Percentiles rank a stretch among this genome's conserved stretches.
These are phyloP conservation scores for Phymanthus crucifer DNA, from an alignment of 92 coral and sea anemone genomes.

Conservation along the genomic window DNA sequence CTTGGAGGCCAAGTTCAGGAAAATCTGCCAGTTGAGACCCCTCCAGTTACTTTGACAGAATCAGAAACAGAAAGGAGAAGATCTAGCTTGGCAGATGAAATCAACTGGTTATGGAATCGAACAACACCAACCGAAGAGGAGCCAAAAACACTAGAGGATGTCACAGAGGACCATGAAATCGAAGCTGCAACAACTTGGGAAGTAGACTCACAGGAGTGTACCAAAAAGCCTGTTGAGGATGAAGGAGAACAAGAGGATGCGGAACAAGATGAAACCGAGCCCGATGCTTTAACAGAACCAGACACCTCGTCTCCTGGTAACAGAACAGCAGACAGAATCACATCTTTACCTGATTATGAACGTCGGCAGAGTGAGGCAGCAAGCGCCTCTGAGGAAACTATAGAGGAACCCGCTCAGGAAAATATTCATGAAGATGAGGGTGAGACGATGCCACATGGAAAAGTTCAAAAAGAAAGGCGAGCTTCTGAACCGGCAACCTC, in stretches of 20 bases:
- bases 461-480: neutral
- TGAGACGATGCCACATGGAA: neutral
- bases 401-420: no score
- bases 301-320: no score
- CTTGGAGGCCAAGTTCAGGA: neutral
- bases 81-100: neutral
- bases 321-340: neutral
- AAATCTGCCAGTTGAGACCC: neutral
- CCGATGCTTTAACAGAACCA: no score
- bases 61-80: neutral
- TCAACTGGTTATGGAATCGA: constrained; percentile 1
- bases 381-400: no score
- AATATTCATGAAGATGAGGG: no score
- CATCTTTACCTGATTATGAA: no score
- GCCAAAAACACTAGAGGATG: neutral
- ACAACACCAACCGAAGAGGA: neutral
- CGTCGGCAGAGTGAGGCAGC: no score
- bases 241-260: no score
- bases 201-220: neutral
- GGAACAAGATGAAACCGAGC: no score
- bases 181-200: neutral
- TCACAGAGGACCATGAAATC: no score
- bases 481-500: no score
- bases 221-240: no score
- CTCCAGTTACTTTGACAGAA: neutral